phyloP scores from a whole-genome alignment of 2,797 vertebrate genomes.

The Corythornis leucogaster region DNA sequence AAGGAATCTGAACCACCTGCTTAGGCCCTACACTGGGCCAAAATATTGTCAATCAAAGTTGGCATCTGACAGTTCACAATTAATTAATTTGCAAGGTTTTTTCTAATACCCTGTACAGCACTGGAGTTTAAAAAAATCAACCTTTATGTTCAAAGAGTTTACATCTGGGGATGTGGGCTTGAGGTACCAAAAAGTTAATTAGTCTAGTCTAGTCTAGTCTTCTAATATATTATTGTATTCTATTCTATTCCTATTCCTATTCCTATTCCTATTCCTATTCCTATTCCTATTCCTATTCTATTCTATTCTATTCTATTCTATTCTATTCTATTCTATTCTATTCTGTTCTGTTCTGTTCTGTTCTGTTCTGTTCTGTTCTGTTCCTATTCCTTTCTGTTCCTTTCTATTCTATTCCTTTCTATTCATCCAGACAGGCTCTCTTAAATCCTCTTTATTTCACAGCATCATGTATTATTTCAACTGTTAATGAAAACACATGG shows the following conservation, averaged over 20 bases:
- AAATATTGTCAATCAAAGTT: slow-evolving; percentile 22
- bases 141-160: slow-evolving; percentile 39
- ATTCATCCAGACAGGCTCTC: background rate
- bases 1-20: background rate
- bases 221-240: no score
- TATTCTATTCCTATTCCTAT: no score
- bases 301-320: no score
- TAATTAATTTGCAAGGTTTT: slow-evolving; percentile 31
- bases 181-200: background rate
- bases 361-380: no score
- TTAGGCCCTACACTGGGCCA: background rate
- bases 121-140: slow-evolving; percentile 39
- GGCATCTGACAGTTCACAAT: background rate
- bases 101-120: slow-evolving; percentile 33
- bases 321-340: no score
- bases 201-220: no score
- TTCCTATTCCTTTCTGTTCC: no score
- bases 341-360: no score
- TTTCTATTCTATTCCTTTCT: no score
- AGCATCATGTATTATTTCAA: background rate
- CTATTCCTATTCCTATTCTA: no score
- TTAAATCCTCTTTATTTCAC: background rate
- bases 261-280: no score
- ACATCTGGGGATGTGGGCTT: background rate
- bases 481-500: background rate